These are phyloP conservation scores for Microcebus murinus DNA, from an alignment of 2,113 vertebrate species.

Conservation along the genomic window DNA sequence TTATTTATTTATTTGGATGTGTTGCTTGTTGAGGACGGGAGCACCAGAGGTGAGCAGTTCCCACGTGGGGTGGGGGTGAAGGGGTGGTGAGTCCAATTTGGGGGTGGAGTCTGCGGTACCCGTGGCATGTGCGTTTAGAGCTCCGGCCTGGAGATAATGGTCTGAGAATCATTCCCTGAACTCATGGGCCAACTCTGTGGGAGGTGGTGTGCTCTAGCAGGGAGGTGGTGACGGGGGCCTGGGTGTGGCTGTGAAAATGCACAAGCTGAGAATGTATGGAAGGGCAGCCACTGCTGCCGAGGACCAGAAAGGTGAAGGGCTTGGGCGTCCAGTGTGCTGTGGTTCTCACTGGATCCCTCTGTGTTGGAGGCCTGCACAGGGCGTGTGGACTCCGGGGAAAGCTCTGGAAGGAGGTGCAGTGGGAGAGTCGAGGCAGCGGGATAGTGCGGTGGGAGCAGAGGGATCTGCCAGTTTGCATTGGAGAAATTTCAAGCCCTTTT, in stretches of 20 bases:
- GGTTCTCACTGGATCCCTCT: not conserved
- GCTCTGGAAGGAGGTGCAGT: not conserved
- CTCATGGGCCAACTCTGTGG: too few relatives aligned
- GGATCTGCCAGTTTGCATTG: not conserved
- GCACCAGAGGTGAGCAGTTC: too few relatives aligned
- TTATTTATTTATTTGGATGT: too few relatives aligned
- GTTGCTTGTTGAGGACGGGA: too few relatives aligned
- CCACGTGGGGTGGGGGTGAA: too few relatives aligned
- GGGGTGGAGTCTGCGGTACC: not conserved
- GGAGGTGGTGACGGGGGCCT: fast-evolving
- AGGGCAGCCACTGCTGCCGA: not conserved
- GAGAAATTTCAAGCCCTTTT: not conserved
- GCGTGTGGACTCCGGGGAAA: not conserved
- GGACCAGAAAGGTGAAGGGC: too few relatives aligned
- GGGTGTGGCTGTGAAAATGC: too few relatives aligned
- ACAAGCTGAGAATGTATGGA: not conserved
- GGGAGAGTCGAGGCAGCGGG: not conserved
- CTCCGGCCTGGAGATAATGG: not conserved
- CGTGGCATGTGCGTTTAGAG: not conserved
- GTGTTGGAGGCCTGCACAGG: not conserved
- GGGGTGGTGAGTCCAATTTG: not conserved
- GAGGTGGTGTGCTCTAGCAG: not conserved
- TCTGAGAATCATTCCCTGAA: not conserved
- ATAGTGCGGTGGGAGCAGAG: not conserved
- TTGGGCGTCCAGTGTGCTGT: not conserved